A percentile compares a stretch with the other conserved stretches of the same genome.
phyloP scores from a whole-genome alignment of 2,888 invertebrate genomes.

The Trilocha varians region DNA sequence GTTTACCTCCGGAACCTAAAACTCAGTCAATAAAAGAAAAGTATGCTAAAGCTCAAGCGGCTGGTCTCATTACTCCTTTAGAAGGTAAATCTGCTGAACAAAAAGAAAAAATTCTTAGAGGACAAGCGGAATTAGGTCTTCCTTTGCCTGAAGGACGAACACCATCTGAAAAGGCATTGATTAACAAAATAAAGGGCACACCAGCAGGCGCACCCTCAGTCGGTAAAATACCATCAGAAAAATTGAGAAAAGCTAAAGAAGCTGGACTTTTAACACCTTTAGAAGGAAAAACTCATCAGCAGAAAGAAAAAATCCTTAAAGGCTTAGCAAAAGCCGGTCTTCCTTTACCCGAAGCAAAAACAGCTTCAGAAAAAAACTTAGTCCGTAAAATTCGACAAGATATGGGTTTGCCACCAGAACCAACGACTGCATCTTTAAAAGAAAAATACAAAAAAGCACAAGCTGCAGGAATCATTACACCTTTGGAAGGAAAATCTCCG shows the following conservation, averaged over 20 bases:
- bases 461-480: constrained; percentile 18
- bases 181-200: constrained; percentile 10
- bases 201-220: not conserved
- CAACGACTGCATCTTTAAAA: constrained; percentile 13
- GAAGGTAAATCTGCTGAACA: constrained; percentile 19
- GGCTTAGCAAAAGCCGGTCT: constrained; percentile 17
- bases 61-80: constrained; percentile 15
- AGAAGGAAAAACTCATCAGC: constrained; percentile 19
- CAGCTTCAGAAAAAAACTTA: constrained; percentile 14
- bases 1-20: constrained; percentile 18
- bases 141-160: constrained; percentile 24
- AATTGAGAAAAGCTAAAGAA: constrained; percentile 15
- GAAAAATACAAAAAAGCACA: constrained; percentile 16
- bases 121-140: constrained; percentile 15
- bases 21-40: constrained; percentile 9
- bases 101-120: constrained; percentile 20
- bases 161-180: constrained; percentile 22
- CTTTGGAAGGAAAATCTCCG: constrained; percentile 23
- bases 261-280: constrained; percentile 23
- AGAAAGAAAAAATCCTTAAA: constrained; percentile 25
- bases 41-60: constrained; percentile 14
- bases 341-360: constrained; percentile 18
- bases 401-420: constrained; percentile 18
- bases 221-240: constrained; percentile 7
- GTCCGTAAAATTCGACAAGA: constrained; percentile 13